These are phyloP conservation scores for Pseudococcus viburni DNA, from an alignment of 2,888 invertebrate species.

Conservation along the genomic window DNA sequence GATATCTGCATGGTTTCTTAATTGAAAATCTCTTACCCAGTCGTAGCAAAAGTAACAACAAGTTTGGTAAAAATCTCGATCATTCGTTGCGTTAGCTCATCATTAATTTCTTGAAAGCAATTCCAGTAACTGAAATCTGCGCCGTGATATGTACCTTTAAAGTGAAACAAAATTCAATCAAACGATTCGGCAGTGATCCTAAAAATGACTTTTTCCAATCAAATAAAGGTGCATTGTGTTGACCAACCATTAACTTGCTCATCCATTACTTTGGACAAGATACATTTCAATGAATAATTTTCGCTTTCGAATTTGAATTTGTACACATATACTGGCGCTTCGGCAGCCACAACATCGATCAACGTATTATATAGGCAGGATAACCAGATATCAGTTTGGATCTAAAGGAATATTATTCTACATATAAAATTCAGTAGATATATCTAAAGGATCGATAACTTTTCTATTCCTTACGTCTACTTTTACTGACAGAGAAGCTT, in stretches of 20 bases:
- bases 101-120: background rate
- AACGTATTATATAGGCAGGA: background rate
- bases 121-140: background rate
- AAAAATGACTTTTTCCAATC: no score
- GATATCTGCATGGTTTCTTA: no score
- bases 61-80: conserved; percentile 4
- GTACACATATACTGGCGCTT: background rate
- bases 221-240: no score
- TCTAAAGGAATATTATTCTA: background rate
- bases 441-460: background rate
- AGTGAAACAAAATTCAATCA: background rate
- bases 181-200: no score
- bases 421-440: background rate
- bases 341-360: background rate
- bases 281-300: background rate
- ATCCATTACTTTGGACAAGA: background rate
- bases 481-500: background rate
- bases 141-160: background rate
- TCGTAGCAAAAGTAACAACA: conserved; percentile 23
- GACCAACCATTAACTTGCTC: background rate
- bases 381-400: background rate
- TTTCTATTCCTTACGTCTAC: background rate
- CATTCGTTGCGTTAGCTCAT: background rate
- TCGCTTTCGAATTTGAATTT: background rate
- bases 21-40: conserved; percentile 46